Base-by-base conservation (phyloP, 2,888 invertebrate species). In the Brenthis ino region DNA sequence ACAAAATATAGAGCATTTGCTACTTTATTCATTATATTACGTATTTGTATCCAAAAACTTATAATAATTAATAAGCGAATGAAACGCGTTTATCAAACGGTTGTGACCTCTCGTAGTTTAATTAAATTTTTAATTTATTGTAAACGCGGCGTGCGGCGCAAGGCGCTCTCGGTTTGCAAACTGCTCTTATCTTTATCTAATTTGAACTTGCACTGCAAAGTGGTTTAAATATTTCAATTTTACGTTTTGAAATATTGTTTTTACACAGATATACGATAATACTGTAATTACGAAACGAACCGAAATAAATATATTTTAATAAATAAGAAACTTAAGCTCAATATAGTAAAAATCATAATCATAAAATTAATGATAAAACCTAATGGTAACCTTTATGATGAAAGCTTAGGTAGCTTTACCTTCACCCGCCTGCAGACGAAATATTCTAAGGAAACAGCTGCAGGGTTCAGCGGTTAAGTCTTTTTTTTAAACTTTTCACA, bases 61-160 rank as follows among this genome's bases (percentile, higher is more conserved):
- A 24, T 48, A 33, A 58, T 55, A 53, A 63, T 64, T 61, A 65
- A 65, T 68, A 60, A 57, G 81, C 82, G 80, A 80, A 82, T 80
- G 77, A 79, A 82, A 80, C 84, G 77, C 85, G 82, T 87, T 87
- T 87, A 88, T 88, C 87, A 87, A 86, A 85, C 85, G 84, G 82
- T 85, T 82, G 84, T 82, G 82, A 84, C 83, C 85, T 84, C 84
- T 83, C 81, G 82, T 84, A 85, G 81, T 89, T 89, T 89, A 89
- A 89, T 89, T 89, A 89, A 89, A 87, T 83, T 88, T 88, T 89
- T 87, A 88, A 89, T 89, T 89, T 89, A 89, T 88, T 83, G 83
- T 85, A 82, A 83, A 79, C 80, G 80, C 81, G 82, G 84, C 83
- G 83, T 85, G 80, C 83, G 82, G 82, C 76, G 80, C 79, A 67